phyloP scores from a whole-genome alignment of 2,113 vertebrate species.

The Scartelaos histophorus region DNA sequence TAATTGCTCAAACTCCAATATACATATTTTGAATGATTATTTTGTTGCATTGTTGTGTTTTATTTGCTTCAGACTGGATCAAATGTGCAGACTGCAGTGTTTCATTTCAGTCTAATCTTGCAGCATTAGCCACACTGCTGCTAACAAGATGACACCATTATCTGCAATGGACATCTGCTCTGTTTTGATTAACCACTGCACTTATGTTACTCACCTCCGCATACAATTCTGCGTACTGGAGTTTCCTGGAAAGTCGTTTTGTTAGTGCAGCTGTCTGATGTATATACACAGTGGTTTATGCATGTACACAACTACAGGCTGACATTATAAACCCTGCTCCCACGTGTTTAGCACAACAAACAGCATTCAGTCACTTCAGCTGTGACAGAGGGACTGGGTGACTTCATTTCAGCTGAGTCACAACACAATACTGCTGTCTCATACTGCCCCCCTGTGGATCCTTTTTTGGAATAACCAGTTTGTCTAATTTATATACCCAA shows the following conservation, averaged over 20 bases:
- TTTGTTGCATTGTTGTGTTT: no score
- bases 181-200: neutral
- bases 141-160: neutral
- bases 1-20: no score
- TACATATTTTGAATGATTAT: no score
- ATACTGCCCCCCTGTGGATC: conserved; percentile 64
- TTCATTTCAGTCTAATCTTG: neutral
- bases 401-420: conserved; percentile 48
- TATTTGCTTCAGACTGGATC: no score
- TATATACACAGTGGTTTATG: neutral
- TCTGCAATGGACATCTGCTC: neutral
- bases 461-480: no score
- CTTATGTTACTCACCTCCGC: neutral
- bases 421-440: conserved; percentile 27
- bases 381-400: neutral
- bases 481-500: no score
- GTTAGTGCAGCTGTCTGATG: neutral
- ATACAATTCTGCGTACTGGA: neutral
- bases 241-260: neutral
- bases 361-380: conserved; percentile 15
- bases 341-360: conserved; percentile 38
- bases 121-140: neutral
- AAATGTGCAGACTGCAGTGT: no score
- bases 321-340: conserved; percentile 41
- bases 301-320: conserved; percentile 29